Evolutionary conservation across 2,888 invertebrate genomes (phyloP), one percentile per base, ranked within the genome.

Genomic region (Sympetrum striolatum): DNA sequence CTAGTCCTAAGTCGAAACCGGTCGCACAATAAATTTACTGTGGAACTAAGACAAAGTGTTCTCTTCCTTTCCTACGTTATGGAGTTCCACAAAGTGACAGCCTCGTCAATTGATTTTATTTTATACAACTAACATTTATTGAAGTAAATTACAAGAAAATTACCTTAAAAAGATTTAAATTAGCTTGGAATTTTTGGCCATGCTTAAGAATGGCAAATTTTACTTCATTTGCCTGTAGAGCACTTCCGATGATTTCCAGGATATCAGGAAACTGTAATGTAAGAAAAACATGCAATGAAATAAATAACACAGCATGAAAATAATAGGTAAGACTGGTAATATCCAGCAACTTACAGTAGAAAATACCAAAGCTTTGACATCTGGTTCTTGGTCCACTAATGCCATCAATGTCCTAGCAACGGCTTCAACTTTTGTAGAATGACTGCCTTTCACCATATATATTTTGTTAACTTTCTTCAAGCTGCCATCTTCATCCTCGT

Each of bases 361-460:
- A 93, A 97, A 97, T 39, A 97, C 95, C n/a, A 97, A 93, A 58
- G 96, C 94, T 94, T 97, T 97, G 3, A 96, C 96, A 15, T 93
- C 92, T 0, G 94, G 94, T 91, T 96, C 95, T 14, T 94, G 93
- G 3, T 92, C 92, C 91, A 94, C 94, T 39, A 97, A 94, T 81
- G 95, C 93, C 0, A 96, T 91, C 53, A 97, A 93, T 91, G 95
- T 94, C 91, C 94, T 94, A 0, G 97, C 94, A 79, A 97, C 95
- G 15, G 95, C 95, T 91, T 95, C 95, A 6, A 97, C 95, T 94
- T 97, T 97, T 0, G 96, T 96, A 0, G 97, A 96, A 93, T 95
- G 96, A 92, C 96, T 95, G 0, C 97, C 97, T 93, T 94, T 93
- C 10, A 96, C 93, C 79, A 92, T 91, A 31, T 90, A 90, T 15